These are phyloP conservation scores for Siphamia tubifer DNA, from an alignment of 2,113 vertebrate species.

Conservation along the genomic window DNA sequence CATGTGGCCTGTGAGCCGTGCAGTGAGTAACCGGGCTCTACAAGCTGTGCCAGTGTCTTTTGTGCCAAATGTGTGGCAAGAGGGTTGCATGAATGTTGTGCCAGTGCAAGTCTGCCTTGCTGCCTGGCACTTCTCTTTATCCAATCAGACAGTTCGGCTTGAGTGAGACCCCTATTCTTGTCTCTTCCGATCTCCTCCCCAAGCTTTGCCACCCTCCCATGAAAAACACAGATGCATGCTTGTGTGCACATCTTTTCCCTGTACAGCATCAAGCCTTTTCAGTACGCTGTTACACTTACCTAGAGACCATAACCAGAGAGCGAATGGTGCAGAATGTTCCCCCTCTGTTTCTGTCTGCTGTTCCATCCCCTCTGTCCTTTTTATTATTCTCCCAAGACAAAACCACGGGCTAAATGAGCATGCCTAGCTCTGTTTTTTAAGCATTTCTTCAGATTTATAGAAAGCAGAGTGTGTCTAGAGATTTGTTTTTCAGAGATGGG, in stretches of 20 bases:
- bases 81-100: conserved; percentile 60
- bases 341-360: conserved; percentile 51
- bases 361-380: conserved; percentile 37
- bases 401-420: conserved; percentile 64
- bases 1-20: conserved; percentile 58
- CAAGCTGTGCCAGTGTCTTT: conserved; percentile 64
- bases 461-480: conserved; percentile 57
- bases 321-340: conserved; percentile 40
- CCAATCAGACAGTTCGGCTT: conserved; percentile 75
- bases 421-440: conserved; percentile 59
- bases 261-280: conserved; percentile 37
- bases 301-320: conserved; percentile 73
- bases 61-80: conserved; percentile 73
- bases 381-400: conserved; percentile 37
- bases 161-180: conserved; percentile 69
- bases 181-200: conserved; percentile 57
- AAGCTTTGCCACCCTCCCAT: conserved; percentile 53
- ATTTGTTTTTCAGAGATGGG: conserved; percentile 48
- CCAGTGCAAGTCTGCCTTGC: conserved; percentile 69
- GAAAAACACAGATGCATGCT: conserved; percentile 54
- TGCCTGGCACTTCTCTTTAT: conserved; percentile 74
- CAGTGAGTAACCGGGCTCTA: conserved; percentile 55
- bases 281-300: conserved; percentile 66
- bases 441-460: conserved; percentile 65
- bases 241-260: conserved; percentile 4